Percentiles rank a stretch among this genome's conserved stretches.
Evolutionary conservation across 2,888 invertebrate genomes (phyloP).

Genomic region (Hemithea aestivaria): DNA sequence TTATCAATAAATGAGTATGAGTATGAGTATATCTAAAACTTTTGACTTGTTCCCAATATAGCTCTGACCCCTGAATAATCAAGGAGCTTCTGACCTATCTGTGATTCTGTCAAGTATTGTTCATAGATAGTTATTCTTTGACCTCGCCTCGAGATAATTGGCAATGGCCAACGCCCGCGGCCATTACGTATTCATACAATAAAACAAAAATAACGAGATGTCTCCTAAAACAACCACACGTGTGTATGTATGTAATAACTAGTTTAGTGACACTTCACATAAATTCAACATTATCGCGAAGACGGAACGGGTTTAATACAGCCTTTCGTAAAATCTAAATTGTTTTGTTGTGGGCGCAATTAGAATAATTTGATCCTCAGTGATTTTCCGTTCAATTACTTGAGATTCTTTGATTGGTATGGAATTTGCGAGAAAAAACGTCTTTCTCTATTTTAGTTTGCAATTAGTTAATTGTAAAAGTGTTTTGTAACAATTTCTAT

Average conservation of each 20-base stretch:
- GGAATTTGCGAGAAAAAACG: too few relatives aligned
- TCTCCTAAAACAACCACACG: conserved; percentile 42
- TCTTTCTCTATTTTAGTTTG: too few relatives aligned
- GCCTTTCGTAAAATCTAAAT: conserved; percentile 33
- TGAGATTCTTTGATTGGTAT: not conserved
- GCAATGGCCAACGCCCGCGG: conserved; percentile 57
- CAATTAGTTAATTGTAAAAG: too few relatives aligned
- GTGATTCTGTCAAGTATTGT: conserved; percentile 12
- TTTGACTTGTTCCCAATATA: too few relatives aligned
- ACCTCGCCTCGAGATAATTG: conserved; percentile 63
- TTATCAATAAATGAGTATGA: too few relatives aligned
- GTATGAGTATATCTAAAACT: too few relatives aligned
- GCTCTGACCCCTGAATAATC: too few relatives aligned
- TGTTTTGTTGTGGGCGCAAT: conserved; percentile 31
- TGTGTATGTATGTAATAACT: conserved; percentile 20
- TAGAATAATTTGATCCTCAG: conserved; percentile 24
- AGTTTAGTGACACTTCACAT: conserved; percentile 24
- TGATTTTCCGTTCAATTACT: conserved; percentile 15
- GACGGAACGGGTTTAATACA: conserved; percentile 34
- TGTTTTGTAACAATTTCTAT: too few relatives aligned
- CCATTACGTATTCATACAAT: conserved; percentile 75
- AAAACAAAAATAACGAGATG: conserved; percentile 74
- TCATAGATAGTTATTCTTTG: conserved; percentile 43
- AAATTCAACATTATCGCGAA: conserved; percentile 29
- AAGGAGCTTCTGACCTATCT: too few relatives aligned